Evolutionary conservation across 1,140 invertebrate genomes (phyloP).

Genomic region (Heliconius congener): DNA sequence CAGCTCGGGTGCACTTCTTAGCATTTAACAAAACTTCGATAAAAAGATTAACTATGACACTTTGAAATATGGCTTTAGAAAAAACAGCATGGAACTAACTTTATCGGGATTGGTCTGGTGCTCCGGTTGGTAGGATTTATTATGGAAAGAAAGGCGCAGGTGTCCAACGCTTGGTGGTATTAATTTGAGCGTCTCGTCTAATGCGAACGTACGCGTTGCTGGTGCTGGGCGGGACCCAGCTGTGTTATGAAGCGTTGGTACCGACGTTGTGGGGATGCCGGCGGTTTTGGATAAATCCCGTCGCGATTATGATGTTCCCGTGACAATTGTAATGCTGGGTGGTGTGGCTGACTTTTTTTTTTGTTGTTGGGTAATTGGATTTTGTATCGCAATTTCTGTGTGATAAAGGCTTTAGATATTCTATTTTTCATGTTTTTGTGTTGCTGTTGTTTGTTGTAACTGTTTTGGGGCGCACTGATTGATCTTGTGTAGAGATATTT

Average conservation of each 20-base stretch:
- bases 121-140: constrained; percentile 75
- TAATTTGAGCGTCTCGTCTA: constrained; percentile 75
- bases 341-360: background rate
- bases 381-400: background rate
- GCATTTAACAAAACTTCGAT: constrained; percentile 78
- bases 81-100: constrained; percentile 72
- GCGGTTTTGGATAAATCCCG: constrained; percentile 58
- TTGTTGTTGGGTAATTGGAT: background rate
- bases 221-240: constrained; percentile 48
- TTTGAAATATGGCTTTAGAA: constrained; percentile 80
- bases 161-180: constrained; percentile 64
- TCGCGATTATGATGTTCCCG: constrained; percentile 68
- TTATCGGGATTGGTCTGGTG: constrained; percentile 58
- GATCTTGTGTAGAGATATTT: too few species aligned
- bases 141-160: constrained; percentile 79
- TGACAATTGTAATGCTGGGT: constrained; percentile 58
- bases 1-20: constrained; percentile 72
- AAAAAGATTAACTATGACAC: constrained; percentile 81
- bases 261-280: constrained; percentile 54
- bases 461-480: too few species aligned
- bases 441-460: too few species aligned
- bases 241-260: constrained; percentile 53
- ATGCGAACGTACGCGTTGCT: constrained; percentile 68
- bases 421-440: too few species aligned
- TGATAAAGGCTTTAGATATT: too few species aligned